phyloP scores from a whole-genome alignment of 2,113 vertebrate species.

The Turdus rufiventris region DNA sequence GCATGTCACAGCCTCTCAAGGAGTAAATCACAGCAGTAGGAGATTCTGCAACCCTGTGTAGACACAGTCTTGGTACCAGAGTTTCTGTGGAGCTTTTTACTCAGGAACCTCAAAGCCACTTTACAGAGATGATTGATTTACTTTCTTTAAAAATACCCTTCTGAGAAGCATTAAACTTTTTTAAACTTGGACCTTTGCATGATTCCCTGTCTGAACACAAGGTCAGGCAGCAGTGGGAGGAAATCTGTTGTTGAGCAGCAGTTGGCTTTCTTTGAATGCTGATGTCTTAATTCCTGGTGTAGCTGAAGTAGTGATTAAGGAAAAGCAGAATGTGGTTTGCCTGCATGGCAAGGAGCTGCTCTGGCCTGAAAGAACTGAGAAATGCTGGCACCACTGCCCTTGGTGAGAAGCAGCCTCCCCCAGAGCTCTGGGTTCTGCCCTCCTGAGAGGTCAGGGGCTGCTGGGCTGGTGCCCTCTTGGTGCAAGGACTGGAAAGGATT shows the following conservation, averaged over 20 bases:
- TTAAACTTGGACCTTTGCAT: background rate
- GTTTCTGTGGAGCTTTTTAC: background rate
- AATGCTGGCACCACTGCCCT: background rate
- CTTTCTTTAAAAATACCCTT: background rate
- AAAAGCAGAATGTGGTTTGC: background rate
- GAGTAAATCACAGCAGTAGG: background rate
- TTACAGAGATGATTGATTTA: background rate
- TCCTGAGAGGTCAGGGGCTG: background rate
- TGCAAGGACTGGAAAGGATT: background rate
- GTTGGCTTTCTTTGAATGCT: background rate
- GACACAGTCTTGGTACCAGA: background rate
- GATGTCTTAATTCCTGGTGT: background rate
- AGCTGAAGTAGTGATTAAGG: background rate
- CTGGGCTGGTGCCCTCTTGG: background rate
- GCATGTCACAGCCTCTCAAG: background rate
- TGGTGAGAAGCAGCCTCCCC: background rate
- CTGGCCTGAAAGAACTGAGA: background rate
- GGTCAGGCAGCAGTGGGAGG: background rate
- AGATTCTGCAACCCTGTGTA: fast-evolving
- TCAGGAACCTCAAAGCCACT: background rate
- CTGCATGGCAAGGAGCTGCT: background rate
- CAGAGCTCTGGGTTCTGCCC: background rate
- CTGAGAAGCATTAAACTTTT: background rate
- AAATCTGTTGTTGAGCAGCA: background rate
- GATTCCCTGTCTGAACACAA: background rate